A percentile compares a stretch with the other conserved stretches of the same genome.
phyloP scores from a whole-genome alignment of 2,888 invertebrate genomes.

The Lissocephala sabroskyi region DNA sequence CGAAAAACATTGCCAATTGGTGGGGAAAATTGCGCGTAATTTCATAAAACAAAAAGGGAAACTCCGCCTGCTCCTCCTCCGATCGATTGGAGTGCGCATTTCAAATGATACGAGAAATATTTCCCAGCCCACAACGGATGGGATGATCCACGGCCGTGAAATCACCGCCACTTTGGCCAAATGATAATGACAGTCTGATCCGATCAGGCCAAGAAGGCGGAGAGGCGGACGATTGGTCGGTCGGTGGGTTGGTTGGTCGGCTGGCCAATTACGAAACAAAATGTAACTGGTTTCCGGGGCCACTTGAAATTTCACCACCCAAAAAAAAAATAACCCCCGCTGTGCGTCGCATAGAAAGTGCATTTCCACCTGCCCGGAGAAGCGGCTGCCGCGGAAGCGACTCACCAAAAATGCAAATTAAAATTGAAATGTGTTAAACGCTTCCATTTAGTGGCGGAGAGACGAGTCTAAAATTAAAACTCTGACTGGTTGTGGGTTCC shows the following conservation, averaged over 20 bases:
- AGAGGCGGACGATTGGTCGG: too few species aligned
- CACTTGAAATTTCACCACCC: background rate
- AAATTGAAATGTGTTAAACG: too few species aligned
- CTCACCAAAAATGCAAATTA: conserved; percentile 12
- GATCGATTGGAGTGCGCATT: too few species aligned
- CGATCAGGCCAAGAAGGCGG: too few species aligned
- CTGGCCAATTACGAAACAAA: too few species aligned
- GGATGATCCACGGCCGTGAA: background rate
- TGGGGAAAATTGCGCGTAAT: conserved; percentile 1
- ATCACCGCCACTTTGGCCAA: background rate
- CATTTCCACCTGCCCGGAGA: conserved; percentile 18
- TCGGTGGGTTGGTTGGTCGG: too few species aligned
- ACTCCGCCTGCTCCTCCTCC: background rate
- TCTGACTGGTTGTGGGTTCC: too few species aligned
- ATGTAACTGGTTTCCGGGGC: background rate
- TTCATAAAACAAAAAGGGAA: background rate
- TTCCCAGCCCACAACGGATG: too few species aligned
- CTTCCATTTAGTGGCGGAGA: too few species aligned
- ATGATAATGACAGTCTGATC: too few species aligned
- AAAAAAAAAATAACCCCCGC: background rate
- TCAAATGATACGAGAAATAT: too few species aligned
- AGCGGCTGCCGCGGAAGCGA: background rate
- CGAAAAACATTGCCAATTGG: background rate
- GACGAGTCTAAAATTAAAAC: too few species aligned
- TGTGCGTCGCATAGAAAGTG: conserved; percentile 15